Evolutionary conservation across 2,797 vertebrate species (phyloP).

Genomic region (Lutra lutra): DNA sequence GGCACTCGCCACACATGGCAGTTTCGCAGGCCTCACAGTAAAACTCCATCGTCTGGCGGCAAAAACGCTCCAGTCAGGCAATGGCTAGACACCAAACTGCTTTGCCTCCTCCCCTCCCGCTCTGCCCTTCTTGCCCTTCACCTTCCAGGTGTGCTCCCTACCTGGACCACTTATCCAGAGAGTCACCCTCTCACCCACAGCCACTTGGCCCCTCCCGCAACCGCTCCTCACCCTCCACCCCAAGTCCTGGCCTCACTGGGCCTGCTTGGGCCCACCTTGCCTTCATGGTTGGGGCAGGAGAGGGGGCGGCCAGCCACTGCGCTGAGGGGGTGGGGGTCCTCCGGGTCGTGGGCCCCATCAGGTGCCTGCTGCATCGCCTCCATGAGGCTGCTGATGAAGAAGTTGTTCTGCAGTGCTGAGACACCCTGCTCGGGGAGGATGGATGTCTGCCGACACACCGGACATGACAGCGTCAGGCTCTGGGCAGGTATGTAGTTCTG

Average conservation of each 20-base stretch:
- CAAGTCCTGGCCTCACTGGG: conserved; percentile 82
- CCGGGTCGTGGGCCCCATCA: conserved; percentile 87
- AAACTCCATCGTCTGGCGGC: conserved; percentile 95
- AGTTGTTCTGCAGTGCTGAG: conserved; percentile 96
- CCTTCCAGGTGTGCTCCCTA: conserved; percentile 1
- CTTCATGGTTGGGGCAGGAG: conserved; percentile 97
- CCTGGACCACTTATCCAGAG: neutral
- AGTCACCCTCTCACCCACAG: neutral
- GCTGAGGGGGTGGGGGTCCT: conserved; percentile 88
- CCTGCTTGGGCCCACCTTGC: conserved; percentile 91
- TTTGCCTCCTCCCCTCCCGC: neutral
- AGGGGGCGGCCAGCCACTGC: conserved; percentile 92
- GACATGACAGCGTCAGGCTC: conserved; percentile 97
- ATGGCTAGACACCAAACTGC: neutral
- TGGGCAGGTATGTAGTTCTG: conserved; percentile 98
- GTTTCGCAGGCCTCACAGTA: conserved; percentile 98
- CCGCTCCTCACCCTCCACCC: conserved; percentile 63
- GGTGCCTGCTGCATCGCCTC: conserved; percentile 95
- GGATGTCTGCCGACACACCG: conserved; percentile 97
- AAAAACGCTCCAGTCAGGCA: conserved; percentile 59
- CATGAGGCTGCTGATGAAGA: conserved; percentile 98
- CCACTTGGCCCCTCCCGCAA: neutral
- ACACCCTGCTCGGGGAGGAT: conserved; percentile 97
- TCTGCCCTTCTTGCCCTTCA: neutral
- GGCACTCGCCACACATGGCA: conserved; percentile 96